phyloP scores from a whole-genome alignment of 2,888 invertebrate species.

The Drosophila pseudotakahashii region DNA sequence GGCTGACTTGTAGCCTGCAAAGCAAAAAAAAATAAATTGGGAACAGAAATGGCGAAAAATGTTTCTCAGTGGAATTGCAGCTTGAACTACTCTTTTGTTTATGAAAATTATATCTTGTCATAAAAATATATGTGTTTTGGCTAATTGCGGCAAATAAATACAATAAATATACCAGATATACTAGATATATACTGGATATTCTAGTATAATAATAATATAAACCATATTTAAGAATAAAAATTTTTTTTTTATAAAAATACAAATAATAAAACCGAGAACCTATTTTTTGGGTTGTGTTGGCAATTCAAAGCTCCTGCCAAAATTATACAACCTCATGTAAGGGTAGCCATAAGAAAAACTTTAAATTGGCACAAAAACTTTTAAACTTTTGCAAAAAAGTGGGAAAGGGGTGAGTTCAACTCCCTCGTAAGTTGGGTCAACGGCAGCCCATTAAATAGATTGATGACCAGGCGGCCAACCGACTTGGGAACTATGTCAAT shows the following conservation, averaged over 20 bases:
- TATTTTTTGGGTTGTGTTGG: too few species aligned
- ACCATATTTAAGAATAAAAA: too few species aligned
- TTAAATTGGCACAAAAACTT: slow-evolving; percentile 61
- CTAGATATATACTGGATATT: too few species aligned
- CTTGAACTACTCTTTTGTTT: background rate
- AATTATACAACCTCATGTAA: background rate
- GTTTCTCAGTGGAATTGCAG: background rate
- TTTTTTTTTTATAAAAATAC: too few species aligned
- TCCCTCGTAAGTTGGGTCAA: slow-evolving; percentile 18
- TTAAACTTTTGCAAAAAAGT: slow-evolving; percentile 32
- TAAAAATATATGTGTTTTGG: too few species aligned
- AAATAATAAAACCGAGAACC: too few species aligned
- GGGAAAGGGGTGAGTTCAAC: background rate
- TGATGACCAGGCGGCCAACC: slow-evolving; percentile 52
- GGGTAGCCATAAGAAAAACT: slow-evolving; percentile 38
- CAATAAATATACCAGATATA: too few species aligned
- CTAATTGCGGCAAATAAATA: too few species aligned
- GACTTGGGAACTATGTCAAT: slow-evolving; percentile 60
- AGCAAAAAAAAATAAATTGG: slow-evolving; percentile 20
- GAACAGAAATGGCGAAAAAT: background rate
- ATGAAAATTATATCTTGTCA: too few species aligned
- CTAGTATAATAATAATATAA: too few species aligned
- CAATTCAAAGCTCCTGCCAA: background rate
- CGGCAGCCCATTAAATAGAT: slow-evolving; percentile 57
- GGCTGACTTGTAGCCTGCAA: slow-evolving; percentile 51